Percentiles rank a stretch among this genome's conserved stretches.
Conservation (phyloP, 2,888 invertebrate species). For the Cosmia trapezina region DNA sequence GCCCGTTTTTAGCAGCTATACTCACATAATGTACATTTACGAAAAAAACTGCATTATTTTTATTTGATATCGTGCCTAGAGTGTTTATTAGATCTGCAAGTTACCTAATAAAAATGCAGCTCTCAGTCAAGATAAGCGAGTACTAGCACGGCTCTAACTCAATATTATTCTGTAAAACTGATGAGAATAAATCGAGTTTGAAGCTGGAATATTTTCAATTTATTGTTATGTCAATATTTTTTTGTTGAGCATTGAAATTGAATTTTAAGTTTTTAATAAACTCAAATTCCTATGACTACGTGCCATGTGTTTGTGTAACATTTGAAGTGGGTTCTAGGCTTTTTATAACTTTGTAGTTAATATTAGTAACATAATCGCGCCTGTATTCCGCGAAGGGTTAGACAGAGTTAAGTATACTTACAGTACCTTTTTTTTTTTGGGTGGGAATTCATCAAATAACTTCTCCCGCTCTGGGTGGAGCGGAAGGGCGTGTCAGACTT, state of each 20-base stretch:
- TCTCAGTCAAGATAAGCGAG: neutral
- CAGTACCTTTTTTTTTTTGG: no score
- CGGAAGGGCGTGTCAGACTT: no score
- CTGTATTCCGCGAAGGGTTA: neutral
- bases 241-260: conserved; percentile 13
- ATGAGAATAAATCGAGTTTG: conserved; percentile 29
- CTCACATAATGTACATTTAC: neutral
- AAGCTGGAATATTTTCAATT: conserved; percentile 18
- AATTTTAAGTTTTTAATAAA: conserved; percentile 8
- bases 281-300: neutral
- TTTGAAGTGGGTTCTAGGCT: neutral
- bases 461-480: no score
- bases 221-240: conserved; percentile 15
- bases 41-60: neutral
- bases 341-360: neutral
- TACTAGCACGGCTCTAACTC: conserved; percentile 1
- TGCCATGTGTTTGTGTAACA: neutral
- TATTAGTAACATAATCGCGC: neutral
- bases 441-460: no score
- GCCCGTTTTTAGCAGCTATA: no score
- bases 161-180: conserved; percentile 34
- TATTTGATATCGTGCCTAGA: neutral
- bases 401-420: no score
- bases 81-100: conserved; percentile 21
- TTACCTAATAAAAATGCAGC: conserved; percentile 29